These are phyloP conservation scores for Cirrhinus molitorella DNA, from an alignment of 2,797 vertebrate genomes.

Conservation along the genomic window DNA sequence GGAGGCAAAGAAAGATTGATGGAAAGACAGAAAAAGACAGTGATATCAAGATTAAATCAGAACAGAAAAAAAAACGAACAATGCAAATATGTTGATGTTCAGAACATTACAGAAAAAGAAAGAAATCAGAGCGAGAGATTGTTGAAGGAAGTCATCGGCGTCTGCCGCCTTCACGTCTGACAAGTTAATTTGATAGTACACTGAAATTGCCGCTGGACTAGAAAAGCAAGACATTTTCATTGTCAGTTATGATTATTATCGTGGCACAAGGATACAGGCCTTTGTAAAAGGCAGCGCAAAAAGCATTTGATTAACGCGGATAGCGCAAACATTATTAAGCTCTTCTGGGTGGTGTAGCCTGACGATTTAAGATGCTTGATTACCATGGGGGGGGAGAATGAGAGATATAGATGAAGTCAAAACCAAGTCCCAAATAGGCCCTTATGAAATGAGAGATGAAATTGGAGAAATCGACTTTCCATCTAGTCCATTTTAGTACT, in stretches of 20 bases:
- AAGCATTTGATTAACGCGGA: conserved; percentile 78
- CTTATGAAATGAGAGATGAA: conserved; percentile 26
- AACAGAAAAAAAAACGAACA: neutral
- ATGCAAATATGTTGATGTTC: neutral
- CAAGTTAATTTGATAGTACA: conserved; percentile 79
- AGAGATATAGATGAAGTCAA: conserved; percentile 23
- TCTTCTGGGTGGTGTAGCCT: conserved; percentile 71
- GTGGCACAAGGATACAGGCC: conserved; percentile 45
- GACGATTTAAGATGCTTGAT: conserved; percentile 74
- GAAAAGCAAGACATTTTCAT: conserved; percentile 78
- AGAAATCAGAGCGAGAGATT: neutral
- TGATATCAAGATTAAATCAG: neutral
- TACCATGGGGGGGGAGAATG: conserved; percentile 58
- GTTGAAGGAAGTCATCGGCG: conserved; percentile 49
- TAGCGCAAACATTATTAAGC: conserved; percentile 81
- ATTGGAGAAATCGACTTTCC: conserved; percentile 38
- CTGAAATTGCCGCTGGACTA: conserved; percentile 71
- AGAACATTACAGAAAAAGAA: conserved; percentile 6
- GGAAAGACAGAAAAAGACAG: neutral
- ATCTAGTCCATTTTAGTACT: conserved; percentile 32
- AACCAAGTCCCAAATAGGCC: conserved; percentile 7
- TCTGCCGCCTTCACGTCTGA: conserved; percentile 68
- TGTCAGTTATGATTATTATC: conserved; percentile 79
- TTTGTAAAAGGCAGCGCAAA: conserved; percentile 62
- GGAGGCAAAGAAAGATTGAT: neutral